Percentiles rank a stretch among this genome's conserved stretches.
phyloP scores from a whole-genome alignment of 2,797 vertebrate genomes.

The Fratercula arctica region DNA sequence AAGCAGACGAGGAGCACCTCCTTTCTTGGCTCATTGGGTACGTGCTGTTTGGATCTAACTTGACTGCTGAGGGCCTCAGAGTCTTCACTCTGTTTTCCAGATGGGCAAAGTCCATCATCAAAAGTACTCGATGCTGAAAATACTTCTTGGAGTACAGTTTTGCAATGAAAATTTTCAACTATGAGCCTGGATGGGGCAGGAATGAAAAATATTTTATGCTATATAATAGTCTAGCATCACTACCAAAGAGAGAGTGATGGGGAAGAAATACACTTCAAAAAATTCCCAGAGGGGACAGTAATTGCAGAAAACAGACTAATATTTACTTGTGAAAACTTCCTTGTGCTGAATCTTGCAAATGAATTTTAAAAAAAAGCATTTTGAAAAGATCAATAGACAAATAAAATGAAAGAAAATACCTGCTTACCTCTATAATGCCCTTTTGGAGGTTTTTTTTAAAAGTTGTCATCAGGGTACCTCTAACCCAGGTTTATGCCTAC shows the following conservation, averaged over 20 bases:
- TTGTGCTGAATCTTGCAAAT: not conserved
- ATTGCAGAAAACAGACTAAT: not conserved
- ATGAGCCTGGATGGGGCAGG: not conserved
- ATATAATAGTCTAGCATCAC: not conserved
- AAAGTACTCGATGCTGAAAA: not conserved
- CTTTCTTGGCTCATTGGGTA: slow-evolving; percentile 40
- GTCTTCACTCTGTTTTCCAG: slow-evolving; percentile 47
- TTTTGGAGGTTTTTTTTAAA: not conserved
- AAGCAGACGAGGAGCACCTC: slow-evolving; percentile 31
- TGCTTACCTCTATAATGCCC: not conserved
- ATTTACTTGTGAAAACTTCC: not conserved
- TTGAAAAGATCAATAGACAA: not conserved
- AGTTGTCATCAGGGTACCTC: not conserved
- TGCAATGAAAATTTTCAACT: not conserved
- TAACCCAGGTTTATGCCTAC: not conserved
- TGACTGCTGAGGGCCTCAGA: slow-evolving; percentile 28
- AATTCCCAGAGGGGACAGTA: not conserved
- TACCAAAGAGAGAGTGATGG: not conserved
- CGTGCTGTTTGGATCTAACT: not conserved
- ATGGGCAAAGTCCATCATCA: slow-evolving; percentile 2
- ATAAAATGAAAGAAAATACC: not conserved
- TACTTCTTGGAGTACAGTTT: not conserved
- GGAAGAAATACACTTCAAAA: not conserved
- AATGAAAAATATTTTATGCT: not conserved
- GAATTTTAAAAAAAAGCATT: not conserved